Percentiles rank a stretch among this genome's conserved stretches.
Evolutionary conservation across 2,113 vertebrate species (phyloP).

Genomic region (Phaethon lepturus): DNA sequence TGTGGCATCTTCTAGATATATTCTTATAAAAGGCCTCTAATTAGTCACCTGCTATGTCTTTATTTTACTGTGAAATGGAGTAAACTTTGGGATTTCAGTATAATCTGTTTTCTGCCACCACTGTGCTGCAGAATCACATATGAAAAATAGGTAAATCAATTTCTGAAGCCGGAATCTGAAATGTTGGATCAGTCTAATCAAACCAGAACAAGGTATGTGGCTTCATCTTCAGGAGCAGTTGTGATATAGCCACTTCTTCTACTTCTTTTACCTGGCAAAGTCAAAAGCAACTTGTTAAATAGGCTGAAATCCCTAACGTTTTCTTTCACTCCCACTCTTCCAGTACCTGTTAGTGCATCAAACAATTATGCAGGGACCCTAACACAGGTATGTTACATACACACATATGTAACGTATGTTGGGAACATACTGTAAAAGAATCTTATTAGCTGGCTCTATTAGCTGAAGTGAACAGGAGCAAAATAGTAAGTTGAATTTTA

Average conservation of each 20-base stretch:
- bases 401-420: neutral
- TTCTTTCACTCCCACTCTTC: neutral
- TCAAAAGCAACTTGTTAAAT: neutral
- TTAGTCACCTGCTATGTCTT: neutral
- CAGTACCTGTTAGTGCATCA: neutral
- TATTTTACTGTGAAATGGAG: neutral
- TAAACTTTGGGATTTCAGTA: neutral
- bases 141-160: neutral
- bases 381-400: neutral
- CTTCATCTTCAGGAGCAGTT: neutral
- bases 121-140: neutral
- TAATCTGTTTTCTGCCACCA: neutral
- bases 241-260: neutral
- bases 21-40: neutral
- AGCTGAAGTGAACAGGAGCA: slow-evolving; percentile 5
- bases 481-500: neutral
- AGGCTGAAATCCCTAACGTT: neutral
- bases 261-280: neutral
- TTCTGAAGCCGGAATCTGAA: neutral
- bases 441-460: neutral
- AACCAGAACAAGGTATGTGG: neutral
- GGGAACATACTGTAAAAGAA: neutral
- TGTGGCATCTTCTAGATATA: neutral
- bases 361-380: neutral
- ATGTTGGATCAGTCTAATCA: neutral